Conservation (phyloP, 2,888 invertebrate species). For the Macrostomum cliftonense region DNA sequence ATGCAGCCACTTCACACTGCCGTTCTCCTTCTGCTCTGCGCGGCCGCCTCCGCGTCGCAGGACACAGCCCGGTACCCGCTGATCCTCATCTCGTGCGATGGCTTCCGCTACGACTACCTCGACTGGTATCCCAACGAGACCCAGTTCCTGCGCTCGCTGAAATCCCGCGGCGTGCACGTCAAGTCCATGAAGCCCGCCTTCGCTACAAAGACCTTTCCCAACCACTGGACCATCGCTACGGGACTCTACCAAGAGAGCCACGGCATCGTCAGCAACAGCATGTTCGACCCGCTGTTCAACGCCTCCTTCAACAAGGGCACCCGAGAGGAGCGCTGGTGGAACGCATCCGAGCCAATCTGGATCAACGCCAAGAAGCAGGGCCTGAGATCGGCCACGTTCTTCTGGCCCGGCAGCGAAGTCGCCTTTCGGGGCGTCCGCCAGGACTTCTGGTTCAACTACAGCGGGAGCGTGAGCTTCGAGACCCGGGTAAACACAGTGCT, state of each 20-base stretch:
- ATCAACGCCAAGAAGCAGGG: slow-evolving; percentile 24
- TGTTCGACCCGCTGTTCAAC: slow-evolving; percentile 42
- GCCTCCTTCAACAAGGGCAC: slow-evolving; percentile 15
- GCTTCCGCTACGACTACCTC: slow-evolving; percentile 1
- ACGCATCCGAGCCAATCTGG: slow-evolving; percentile 25
- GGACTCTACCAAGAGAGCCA: slow-evolving; percentile 43
- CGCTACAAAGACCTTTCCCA: slow-evolving; percentile 8
- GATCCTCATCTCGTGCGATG: slow-evolving; percentile 4
- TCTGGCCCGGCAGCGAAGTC: slow-evolving; percentile 51
- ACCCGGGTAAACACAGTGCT: slow-evolving; percentile 45
- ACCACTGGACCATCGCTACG: slow-evolving; percentile 10
- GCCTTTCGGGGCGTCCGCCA: slow-evolving; percentile 31
- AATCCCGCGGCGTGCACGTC: background rate
- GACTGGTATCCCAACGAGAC: background rate
- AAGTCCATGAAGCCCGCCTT: slow-evolving; percentile 5
- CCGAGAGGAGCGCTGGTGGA: slow-evolving; percentile 20
- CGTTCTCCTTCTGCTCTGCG: too few relatives aligned
- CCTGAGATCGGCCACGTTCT: slow-evolving; percentile 38
- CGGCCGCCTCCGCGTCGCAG: too few relatives aligned
- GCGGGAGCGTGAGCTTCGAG: slow-evolving; percentile 39
- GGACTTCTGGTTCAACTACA: slow-evolving; percentile 28
- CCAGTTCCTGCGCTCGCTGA: too few relatives aligned
- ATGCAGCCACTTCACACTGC: too few relatives aligned
- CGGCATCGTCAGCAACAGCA: slow-evolving; percentile 48
- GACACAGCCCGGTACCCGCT: background rate